These are phyloP conservation scores for Isotomurus palustris DNA, from an alignment of 2,888 invertebrate species.

Conservation along the genomic window DNA sequence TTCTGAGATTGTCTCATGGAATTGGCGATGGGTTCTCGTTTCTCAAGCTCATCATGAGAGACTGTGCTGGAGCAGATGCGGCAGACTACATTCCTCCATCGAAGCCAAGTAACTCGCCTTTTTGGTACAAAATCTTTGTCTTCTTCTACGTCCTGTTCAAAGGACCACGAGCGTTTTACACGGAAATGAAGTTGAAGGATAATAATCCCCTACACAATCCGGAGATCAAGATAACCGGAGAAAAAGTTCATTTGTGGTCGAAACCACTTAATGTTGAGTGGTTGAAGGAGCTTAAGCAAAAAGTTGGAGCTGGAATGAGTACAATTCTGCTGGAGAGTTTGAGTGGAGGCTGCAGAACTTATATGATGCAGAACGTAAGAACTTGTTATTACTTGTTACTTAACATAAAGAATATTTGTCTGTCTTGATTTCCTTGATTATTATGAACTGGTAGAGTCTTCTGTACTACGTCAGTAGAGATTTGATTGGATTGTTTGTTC, in stretches of 20 bases:
- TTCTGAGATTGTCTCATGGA: conserved; percentile 41
- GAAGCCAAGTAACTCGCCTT: conserved; percentile 19
- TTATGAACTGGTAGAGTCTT: no score
- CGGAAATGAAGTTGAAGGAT: conserved; percentile 34
- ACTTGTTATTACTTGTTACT: no score
- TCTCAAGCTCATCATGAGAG: conserved; percentile 40
- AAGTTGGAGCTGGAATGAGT: conserved; percentile 36
- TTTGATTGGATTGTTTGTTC: no score
- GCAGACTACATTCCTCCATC: conserved; percentile 23
- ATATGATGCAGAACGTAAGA: conserved; percentile 36
- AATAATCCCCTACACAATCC: conserved; percentile 33
- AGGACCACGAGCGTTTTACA: conserved; percentile 35
- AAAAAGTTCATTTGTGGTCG: conserved; percentile 37
- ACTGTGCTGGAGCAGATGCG: conserved; percentile 34
- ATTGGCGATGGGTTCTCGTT: conserved; percentile 43
- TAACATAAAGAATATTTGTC: no score
- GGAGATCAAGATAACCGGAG: conserved; percentile 20
- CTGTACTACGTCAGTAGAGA: no score
- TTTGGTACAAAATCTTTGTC: conserved; percentile 21
- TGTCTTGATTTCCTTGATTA: no score
- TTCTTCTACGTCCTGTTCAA: conserved; percentile 35
- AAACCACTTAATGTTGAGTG: conserved; percentile 34
- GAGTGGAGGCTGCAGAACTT: conserved; percentile 27
- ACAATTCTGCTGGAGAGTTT: conserved; percentile 35
- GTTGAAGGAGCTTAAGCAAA: conserved; percentile 34